Evolutionary conservation across 2,888 invertebrate genomes (phyloP).

Genomic region (Alloplasta piceator): DNA sequence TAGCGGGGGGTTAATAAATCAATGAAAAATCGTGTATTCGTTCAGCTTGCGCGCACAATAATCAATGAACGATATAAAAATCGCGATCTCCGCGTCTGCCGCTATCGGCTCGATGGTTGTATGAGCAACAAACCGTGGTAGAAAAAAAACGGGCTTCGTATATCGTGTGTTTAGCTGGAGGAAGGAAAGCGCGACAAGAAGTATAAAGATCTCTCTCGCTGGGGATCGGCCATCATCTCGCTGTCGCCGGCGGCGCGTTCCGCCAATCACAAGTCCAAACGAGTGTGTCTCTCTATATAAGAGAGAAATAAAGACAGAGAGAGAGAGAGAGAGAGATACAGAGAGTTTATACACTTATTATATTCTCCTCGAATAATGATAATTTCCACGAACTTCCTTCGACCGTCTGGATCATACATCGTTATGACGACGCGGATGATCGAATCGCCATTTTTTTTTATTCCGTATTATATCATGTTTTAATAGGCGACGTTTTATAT

Average conservation of each 20-base stretch:
- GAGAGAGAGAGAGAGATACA: slow-evolving; percentile 69
- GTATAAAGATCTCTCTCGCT: slow-evolving; percentile 38
- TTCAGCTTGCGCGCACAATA: slow-evolving; percentile 8
- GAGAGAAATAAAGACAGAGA: slow-evolving; percentile 29
- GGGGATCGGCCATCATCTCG: slow-evolving; percentile 59
- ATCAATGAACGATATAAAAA: slow-evolving; percentile 31
- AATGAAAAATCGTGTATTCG: slow-evolving; percentile 53
- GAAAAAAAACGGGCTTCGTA: background rate
- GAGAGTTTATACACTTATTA: background rate
- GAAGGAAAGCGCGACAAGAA: slow-evolving; percentile 42
- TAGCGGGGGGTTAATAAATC: slow-evolving; percentile 58
- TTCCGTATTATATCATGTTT: slow-evolving; percentile 24
- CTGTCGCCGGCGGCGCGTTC: slow-evolving; percentile 55
- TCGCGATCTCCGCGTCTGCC: background rate
- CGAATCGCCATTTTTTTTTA: slow-evolving; percentile 33
- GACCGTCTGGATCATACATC: slow-evolving; percentile 71
- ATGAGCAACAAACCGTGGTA: background rate
- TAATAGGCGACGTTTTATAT: slow-evolving; percentile 34
- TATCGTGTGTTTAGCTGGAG: background rate
- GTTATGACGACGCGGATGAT: slow-evolving; percentile 68
- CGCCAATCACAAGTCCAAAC: background rate
- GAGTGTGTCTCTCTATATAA: background rate
- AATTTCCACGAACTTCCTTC: slow-evolving; percentile 70
- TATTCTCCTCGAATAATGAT: slow-evolving; percentile 72
- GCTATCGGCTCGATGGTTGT: background rate